Conservation (phyloP, 2,888 invertebrate genomes). For the Artemia sp. region DNA sequence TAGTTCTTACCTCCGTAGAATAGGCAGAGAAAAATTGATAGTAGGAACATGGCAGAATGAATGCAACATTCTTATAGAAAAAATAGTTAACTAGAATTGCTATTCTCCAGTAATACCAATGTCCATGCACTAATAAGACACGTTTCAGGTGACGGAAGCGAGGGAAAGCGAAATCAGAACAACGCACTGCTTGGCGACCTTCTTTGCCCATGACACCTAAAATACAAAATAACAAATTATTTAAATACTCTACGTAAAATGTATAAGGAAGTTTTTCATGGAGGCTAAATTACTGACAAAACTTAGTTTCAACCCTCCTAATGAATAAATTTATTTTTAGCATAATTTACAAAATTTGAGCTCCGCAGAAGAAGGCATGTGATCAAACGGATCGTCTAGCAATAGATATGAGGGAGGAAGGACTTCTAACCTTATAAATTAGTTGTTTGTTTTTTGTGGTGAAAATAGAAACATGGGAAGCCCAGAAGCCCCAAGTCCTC, state of each 20-base stretch:
- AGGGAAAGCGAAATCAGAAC: constrained; percentile 70
- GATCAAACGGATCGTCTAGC: not conserved
- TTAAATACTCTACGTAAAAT: not conserved
- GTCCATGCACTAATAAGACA: constrained; percentile 60
- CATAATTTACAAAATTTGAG: not conserved
- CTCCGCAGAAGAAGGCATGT: not conserved
- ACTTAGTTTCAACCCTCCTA: no score
- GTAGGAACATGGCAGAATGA: constrained; percentile 45
- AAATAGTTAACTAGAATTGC: constrained; percentile 60
- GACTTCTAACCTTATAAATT: no score
- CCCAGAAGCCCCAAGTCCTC: no score
- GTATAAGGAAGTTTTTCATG: not conserved
- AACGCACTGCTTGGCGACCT: constrained; percentile 44
- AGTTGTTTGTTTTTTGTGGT: no score
- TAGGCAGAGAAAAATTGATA: constrained; percentile 35
- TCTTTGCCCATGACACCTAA: constrained; percentile 40
- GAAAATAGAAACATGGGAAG: no score
- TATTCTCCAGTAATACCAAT: constrained; percentile 59
- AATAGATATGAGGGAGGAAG: not conserved
- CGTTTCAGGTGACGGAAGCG: constrained; percentile 60
- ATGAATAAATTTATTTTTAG: no score
- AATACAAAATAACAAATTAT: not conserved
- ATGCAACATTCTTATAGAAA: constrained; percentile 67
- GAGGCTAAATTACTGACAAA: not conserved
- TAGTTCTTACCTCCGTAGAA: constrained; percentile 34